Evolutionary conservation across 2,113 vertebrate species (phyloP), one percentile per base, ranked within the genome.

Genomic region (Phalacrocorax carbo): DNA sequence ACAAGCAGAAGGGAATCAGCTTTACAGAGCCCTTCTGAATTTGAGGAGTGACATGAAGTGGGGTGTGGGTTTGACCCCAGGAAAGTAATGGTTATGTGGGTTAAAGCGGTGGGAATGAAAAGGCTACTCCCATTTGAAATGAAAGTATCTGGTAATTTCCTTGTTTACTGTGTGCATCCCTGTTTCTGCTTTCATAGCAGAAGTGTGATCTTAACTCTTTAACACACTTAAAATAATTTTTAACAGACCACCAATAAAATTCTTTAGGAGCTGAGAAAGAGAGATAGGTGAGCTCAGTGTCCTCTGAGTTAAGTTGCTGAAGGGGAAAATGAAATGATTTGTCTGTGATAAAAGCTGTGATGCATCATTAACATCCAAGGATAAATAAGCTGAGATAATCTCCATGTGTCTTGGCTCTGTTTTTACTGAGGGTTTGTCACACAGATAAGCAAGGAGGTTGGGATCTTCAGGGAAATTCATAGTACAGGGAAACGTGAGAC

Each of bases 101-200:
- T 6, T 34, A 32, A 86, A 61, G 9, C 13, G 5, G 2, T 46
- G 42, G 13, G 34, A 87, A 75, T 49, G 16, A 62, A 79, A 66
- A 70, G 9, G 2, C 5, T 36, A 3, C 6, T 54, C 36, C 42
- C 3, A 51, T 57, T 52, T 81, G 17, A 62, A 38, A 38, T 38
- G 38, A 38, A 69, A 81, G 3, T 5, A 15, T 65, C 17, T 62
- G 36, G 2, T 18, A 73, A 44, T 52, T 81, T 20, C 34, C 3
- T 15, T 2, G 26, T 52, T 57, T 66, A 48, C 1, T 4, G 7
- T 30, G 5, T 17, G 2, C 2, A 0, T n/a, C 13, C 2, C 26
- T 48, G 15, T 44, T 87, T 90, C 81, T 70, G 29, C 19, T 84
- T 84, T 78, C 8, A 0, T 13, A 52, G 12, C 30, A 66, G 38